Percentiles rank a stretch among this genome's conserved stretches.
Evolutionary conservation across 1,140 invertebrate genomes (phyloP).

Genomic region (Ceratina japonica): DNA sequence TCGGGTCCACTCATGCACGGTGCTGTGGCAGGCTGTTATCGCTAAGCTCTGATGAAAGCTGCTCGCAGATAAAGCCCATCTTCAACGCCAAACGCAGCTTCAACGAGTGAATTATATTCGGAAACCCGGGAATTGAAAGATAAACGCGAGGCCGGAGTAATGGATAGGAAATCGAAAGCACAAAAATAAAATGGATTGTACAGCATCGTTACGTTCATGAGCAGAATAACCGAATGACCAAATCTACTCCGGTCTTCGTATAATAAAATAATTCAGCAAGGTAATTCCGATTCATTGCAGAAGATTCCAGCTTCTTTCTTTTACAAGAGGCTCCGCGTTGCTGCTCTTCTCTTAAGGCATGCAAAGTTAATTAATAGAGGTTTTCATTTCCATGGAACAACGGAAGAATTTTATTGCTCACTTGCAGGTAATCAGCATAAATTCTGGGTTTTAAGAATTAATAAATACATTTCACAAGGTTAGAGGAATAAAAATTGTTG

Average conservation of each 20-base stretch:
- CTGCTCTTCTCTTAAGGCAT: no score
- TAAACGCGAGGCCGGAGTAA: constrained; percentile 21
- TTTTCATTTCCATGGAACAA: no score
- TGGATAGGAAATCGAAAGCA: constrained; percentile 9
- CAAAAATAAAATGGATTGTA: background rate
- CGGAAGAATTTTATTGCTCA: no score
- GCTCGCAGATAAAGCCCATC: constrained; percentile 39
- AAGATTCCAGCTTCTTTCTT: no score
- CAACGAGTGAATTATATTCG: constrained; percentile 47
- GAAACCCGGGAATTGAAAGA: constrained; percentile 36
- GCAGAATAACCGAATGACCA: constrained; percentile 24
- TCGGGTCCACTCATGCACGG: background rate
- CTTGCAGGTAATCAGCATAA: no score
- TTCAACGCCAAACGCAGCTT: constrained; percentile 36
- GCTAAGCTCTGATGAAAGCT: constrained; percentile 16
- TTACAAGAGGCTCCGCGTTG: no score
- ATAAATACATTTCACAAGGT: no score
- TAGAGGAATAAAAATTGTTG: no score
- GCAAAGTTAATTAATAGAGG: no score
- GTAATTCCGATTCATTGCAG: no score
- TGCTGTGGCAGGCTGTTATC: constrained; percentile 27
- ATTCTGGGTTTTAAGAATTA: no score
- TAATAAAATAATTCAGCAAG: no score
- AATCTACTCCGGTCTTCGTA: background rate
- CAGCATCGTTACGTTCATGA: constrained; percentile 43